These are phyloP conservation scores for Actinopyga echinites DNA, from an alignment of 53 echinoderm and acorn worm species.

Conservation along the genomic window DNA sequence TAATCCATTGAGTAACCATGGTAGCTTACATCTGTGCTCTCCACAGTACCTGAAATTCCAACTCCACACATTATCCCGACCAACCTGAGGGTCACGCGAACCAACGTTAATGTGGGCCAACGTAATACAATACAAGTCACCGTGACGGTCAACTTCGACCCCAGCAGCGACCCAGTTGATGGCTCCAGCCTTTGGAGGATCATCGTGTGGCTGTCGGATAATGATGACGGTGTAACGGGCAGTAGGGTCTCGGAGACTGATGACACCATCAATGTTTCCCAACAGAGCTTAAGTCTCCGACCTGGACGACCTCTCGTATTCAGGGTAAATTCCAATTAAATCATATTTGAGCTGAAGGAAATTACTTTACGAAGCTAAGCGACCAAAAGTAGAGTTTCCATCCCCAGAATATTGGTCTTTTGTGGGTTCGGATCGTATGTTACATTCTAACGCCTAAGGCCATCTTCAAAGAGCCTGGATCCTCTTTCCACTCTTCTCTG, in stretches of 20 bases:
- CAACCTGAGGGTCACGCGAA: not conserved
- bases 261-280: not conserved
- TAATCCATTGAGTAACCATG: too few species aligned
- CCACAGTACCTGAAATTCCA: not conserved
- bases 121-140: not conserved
- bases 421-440: too few species aligned
- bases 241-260: slow-evolving; percentile 2
- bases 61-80: slow-evolving; percentile 27
- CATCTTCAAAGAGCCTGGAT: too few species aligned
- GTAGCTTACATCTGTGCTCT: too few species aligned
- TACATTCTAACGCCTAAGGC: too few species aligned
- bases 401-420: too few species aligned
- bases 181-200: slow-evolving; percentile 5
- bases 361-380: not conserved
- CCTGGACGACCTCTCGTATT: not conserved
- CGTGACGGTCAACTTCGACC: slow-evolving; percentile 21
- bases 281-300: not conserved
- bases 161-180: not conserved
- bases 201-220: slow-evolving; percentile 33
- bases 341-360: not conserved
- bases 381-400: too few species aligned
- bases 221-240: not conserved
- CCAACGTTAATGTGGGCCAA: not conserved
- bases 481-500: too few species aligned
- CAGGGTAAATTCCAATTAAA: not conserved